Conservation (phyloP, 2,113 vertebrate species). For the Chloroceryle aenea region DNA sequence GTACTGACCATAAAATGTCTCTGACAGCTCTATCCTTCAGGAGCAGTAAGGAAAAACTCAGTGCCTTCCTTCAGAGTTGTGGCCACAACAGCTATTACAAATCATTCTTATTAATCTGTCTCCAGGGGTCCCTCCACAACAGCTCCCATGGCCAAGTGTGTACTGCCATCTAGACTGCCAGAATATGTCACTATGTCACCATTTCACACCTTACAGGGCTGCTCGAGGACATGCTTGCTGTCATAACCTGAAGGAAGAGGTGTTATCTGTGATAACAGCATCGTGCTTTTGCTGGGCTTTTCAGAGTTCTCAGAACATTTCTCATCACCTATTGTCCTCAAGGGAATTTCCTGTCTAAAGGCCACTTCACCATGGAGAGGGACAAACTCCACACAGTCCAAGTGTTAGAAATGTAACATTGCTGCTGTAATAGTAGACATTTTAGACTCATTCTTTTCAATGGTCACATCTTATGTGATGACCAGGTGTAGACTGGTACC, state of each 20-base stretch:
- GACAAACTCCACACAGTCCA: background rate
- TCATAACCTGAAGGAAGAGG: background rate
- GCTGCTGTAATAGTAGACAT: background rate
- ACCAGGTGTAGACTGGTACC: background rate
- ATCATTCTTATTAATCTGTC: background rate
- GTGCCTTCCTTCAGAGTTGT: background rate
- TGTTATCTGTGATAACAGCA: background rate
- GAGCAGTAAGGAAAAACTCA: background rate
- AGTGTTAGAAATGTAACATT: background rate
- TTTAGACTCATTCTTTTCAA: background rate
- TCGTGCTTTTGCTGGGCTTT: background rate
- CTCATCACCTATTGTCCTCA: background rate
- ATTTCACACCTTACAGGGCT: rapidly evolving
- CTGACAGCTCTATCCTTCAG: background rate
- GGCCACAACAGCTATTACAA: background rate
- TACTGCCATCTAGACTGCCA: background rate
- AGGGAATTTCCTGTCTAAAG: background rate
- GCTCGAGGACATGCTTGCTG: background rate
- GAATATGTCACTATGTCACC: background rate
- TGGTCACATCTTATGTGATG: background rate
- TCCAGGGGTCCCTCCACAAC: background rate
- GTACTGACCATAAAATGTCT: background rate
- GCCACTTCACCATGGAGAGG: background rate
- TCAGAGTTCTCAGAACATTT: background rate
- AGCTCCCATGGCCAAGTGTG: background rate